Evolutionary conservation across 2,797 vertebrate genomes (phyloP), one percentile per base, ranked within the genome.

Genomic region (Parambassis ranga): DNA sequence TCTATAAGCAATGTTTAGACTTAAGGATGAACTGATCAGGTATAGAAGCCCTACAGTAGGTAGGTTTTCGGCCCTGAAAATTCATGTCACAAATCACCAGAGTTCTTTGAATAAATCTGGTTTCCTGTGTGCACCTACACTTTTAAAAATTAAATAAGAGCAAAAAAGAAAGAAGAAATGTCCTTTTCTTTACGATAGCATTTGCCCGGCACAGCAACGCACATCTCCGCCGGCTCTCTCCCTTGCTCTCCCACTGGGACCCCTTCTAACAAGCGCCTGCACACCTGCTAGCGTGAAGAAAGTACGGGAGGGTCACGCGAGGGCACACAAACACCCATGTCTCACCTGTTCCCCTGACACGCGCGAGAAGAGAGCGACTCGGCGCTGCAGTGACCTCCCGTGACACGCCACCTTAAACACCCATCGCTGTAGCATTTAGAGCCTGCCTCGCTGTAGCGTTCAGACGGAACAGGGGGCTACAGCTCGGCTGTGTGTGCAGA

Each of bases 251-350:
- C 73, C 77, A 58, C 44, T 51, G 85, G 82, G 84, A 87, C 32
- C 32, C 32, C 56, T 48, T 68, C 68, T 84, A 90, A 90, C 86
- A 86, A 89, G 84, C 82, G 1, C 42, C 68, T 38, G 60, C 68
- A 66, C 75, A 83, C 82, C 78, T 87, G 71, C 59, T 10, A 14
- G 10, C 10, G 2, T 38, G 24, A 49, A 43, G 23, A 3, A 15
- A 46, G 16, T 32, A 14, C 28, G 20, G 4, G 13, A 3, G 15
- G 4, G 9, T 83, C 74, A 71, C 0, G 3, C 6, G 1, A 51
- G 86, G 82, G 23, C 70, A 47, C 52, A 10, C 78, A 89, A 89
- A 89, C 82, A 88, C 79, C 73, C 67, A 24, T 75, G 73, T 87
- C 61, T 76, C 43, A 39, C 62, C 65, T 65, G 75, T 77, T 88